These are phyloP conservation scores for Acanthurus lineatus DNA, from an alignment of 2,797 vertebrate species.

Conservation along the genomic window DNA sequence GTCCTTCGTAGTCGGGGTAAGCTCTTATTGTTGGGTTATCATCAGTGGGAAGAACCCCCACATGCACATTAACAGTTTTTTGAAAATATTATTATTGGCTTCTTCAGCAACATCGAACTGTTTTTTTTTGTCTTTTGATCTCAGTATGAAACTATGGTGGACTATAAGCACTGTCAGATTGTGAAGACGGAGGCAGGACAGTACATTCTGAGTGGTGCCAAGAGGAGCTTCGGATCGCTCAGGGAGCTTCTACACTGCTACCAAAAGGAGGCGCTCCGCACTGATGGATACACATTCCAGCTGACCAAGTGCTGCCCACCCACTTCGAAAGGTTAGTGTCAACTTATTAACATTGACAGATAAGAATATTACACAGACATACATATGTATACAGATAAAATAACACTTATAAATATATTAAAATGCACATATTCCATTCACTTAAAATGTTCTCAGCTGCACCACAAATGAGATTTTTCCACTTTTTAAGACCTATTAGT, in stretches of 20 bases:
- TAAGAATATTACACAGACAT: background rate
- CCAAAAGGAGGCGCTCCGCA: constrained; percentile 97
- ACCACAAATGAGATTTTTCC: background rate
- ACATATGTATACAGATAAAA: background rate
- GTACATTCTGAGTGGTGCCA: constrained; percentile 92
- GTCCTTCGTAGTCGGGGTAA: constrained; percentile 95
- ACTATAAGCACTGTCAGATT: constrained; percentile 97
- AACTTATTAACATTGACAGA: background rate
- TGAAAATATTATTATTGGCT: too few species aligned
- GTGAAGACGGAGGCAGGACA: constrained; percentile 90
- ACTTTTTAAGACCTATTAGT: too few species aligned
- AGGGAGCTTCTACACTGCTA: constrained; percentile 95
- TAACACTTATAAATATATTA: background rate
- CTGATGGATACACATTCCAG: constrained; percentile 96
- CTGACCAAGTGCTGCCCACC: constrained; percentile 95
- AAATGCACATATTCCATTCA: background rate
- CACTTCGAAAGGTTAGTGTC: constrained; percentile 89
- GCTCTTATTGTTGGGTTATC: constrained; percentile 32
- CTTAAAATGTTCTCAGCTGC: too few species aligned
- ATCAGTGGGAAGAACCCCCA: background rate
- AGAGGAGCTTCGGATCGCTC: constrained; percentile 91
- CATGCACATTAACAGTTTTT: too few species aligned
- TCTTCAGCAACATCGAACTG: background rate
- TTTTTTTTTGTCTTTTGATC: background rate
- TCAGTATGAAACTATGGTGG: constrained; percentile 85